Evolutionary conservation across 1,140 invertebrate species (phyloP).

Genomic region (Aphis craccivora): DNA sequence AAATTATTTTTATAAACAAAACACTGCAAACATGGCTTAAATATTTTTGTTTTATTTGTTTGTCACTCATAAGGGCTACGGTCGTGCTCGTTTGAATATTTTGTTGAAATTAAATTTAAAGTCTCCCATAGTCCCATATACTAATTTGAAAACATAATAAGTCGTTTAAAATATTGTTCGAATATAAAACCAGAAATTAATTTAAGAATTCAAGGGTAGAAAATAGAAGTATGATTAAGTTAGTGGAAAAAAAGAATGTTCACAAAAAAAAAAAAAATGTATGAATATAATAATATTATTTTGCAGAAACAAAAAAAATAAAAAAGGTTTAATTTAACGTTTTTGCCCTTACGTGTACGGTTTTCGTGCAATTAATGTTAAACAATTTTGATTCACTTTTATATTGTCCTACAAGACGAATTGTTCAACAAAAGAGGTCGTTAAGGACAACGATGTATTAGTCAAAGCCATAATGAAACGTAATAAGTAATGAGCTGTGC

Average conservation of each 20-base stretch:
- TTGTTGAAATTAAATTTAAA: not conserved
- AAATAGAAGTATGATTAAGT: conserved; percentile 8
- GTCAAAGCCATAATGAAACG: not conserved
- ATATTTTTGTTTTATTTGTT: not conserved
- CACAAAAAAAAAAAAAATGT: not conserved
- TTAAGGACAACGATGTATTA: not conserved
- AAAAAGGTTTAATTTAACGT: not conserved
- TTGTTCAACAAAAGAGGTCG: not conserved
- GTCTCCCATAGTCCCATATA: not conserved
- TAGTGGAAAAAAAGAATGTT: not conserved
- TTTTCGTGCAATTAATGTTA: not conserved
- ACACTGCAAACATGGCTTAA: not conserved
- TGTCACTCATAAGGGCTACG: not conserved
- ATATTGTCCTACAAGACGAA: not conserved
- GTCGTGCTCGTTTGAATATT: not conserved
- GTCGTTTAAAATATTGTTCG: not conserved
- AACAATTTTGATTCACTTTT: not conserved
- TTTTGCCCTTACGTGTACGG: not conserved
- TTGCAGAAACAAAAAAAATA: not conserved
- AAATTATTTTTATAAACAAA: not conserved
- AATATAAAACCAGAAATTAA: not conserved
- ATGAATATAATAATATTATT: not conserved
- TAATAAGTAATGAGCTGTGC: conserved; percentile 6
- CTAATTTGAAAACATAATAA: conserved; percentile 18
- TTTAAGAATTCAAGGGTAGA: conserved; percentile 18